Percentiles rank a stretch among this genome's conserved stretches.
These are phyloP conservation scores for Orbicella faveolata DNA, from an alignment of 64 coral and sea anemone genomes.

Conservation along the genomic window DNA sequence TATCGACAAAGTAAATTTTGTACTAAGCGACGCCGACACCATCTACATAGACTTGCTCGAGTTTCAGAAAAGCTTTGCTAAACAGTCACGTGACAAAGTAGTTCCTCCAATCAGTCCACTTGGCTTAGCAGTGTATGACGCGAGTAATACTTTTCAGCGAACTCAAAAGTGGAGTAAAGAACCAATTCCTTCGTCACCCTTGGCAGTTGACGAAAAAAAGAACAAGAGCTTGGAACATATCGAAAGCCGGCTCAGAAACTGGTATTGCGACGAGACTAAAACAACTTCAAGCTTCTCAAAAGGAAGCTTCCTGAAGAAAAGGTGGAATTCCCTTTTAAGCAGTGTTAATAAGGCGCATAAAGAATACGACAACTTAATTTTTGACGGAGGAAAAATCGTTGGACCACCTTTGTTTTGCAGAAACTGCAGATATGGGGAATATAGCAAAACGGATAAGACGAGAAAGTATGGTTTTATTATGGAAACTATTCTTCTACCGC, in stretches of 20 bases:
- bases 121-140: conserved; percentile 24
- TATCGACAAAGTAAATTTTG: conserved; percentile 11
- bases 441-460: not conserved
- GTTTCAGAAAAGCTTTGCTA: conserved; percentile 1
- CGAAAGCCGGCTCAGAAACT: conserved; percentile 7
- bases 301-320: not conserved
- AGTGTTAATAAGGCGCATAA: not conserved
- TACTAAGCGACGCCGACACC: conserved; percentile 1
- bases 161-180: conserved; percentile 19
- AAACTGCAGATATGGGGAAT: not conserved
- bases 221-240: not conserved
- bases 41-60: conserved; percentile 31
- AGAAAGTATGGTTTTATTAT: conserved; percentile 28
- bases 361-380: not conserved
- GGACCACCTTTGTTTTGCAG: conserved; percentile 31
- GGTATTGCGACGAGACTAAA: conserved; percentile 31
- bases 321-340: conserved; percentile 9
- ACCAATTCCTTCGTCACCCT: not conserved
- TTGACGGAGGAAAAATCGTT: not conserved
- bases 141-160: conserved; percentile 21
- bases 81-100: conserved; percentile 43
- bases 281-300: not conserved
- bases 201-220: not conserved
- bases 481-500: conserved; percentile 16
- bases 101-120: conserved; percentile 11